These are phyloP conservation scores for Microctonus aethiopoides DNA, from an alignment of 2,888 invertebrate genomes.

Conservation along the genomic window DNA sequence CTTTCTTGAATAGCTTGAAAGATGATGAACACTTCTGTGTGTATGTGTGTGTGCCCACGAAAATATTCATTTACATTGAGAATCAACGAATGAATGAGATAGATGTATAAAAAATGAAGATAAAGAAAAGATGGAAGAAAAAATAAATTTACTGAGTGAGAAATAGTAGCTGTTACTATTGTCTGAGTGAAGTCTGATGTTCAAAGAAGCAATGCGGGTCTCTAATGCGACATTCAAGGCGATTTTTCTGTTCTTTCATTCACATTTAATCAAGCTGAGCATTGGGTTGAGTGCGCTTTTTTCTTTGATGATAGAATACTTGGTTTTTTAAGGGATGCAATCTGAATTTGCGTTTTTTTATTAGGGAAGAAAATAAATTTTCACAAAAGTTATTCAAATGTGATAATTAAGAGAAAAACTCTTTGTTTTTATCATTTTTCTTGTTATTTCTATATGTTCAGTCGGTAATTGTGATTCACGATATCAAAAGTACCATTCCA, in stretches of 20 bases:
- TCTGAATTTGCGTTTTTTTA: neutral
- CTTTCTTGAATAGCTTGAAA: neutral
- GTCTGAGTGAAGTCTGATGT: neutral
- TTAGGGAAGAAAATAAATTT: neutral
- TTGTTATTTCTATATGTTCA: neutral
- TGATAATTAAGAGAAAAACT: neutral
- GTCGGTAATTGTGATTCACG: no score
- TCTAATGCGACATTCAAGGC: constrained; percentile 11
- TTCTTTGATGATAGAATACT: neutral
- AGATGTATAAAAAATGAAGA: neutral
- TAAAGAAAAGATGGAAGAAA: neutral
- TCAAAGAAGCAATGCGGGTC: constrained; percentile 6
- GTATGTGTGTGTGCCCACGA: neutral
- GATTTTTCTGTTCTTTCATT: neutral
- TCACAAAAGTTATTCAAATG: neutral
- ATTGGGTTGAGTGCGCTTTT: neutral
- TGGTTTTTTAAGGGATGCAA: neutral
- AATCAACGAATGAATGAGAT: constrained; percentile 2
- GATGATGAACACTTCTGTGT: neutral
- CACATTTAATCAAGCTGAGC: constrained; percentile 11
- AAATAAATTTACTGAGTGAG: neutral
- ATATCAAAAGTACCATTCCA: no score
- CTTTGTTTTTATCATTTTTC: neutral
- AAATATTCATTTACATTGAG: constrained; percentile 10
- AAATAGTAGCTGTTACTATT: neutral